Conservation (phyloP, 1,140 invertebrate genomes). For the Brachionus asplanchnoidis region DNA sequence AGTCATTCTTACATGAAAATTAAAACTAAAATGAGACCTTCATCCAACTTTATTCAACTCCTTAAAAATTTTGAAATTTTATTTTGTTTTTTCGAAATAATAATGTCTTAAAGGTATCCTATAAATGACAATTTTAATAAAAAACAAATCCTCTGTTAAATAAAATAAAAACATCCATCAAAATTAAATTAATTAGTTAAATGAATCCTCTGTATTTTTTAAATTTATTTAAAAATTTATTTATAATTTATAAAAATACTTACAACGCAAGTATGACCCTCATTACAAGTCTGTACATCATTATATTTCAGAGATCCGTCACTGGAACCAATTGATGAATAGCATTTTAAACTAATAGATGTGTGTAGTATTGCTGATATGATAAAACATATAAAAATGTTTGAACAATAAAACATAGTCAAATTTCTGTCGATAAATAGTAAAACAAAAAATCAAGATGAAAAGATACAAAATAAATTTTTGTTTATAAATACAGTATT, state of each 20-base stretch:
- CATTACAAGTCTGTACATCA: background rate
- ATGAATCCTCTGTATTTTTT: too few relatives aligned
- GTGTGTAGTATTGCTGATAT: background rate
- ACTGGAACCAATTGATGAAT: background rate
- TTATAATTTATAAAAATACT: too few relatives aligned
- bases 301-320: background rate
- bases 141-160: background rate
- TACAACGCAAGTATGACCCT: background rate
- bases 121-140: too few relatives aligned
- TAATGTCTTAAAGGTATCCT: too few relatives aligned
- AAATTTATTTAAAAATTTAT: too few relatives aligned
- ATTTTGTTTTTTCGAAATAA: too few relatives aligned
- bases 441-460: background rate
- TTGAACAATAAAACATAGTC: background rate
- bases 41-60: too few relatives aligned
- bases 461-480: background rate
- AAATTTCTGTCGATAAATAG: background rate
- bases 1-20: too few relatives aligned
- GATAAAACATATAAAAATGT: background rate
- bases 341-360: background rate
- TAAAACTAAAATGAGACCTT: too few relatives aligned
- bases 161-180: too few relatives aligned
- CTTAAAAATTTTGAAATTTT: too few relatives aligned
- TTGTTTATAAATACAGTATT: background rate
- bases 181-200: too few relatives aligned